Percentiles rank a stretch among this genome's conserved stretches.
Evolutionary conservation across 2,888 invertebrate genomes (phyloP).

Genomic region (Conomelus anceps): DNA sequence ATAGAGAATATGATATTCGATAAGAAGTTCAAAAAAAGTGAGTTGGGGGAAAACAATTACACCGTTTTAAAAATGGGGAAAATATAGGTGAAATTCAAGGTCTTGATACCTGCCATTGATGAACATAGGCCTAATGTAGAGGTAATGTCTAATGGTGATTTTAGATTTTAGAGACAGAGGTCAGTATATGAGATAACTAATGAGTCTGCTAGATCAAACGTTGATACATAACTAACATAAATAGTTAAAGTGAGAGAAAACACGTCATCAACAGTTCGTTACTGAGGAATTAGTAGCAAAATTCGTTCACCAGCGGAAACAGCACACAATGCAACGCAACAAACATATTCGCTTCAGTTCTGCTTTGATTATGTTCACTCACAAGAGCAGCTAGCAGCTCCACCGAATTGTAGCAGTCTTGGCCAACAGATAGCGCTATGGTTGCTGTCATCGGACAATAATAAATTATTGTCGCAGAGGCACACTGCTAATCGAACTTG

Average conservation of each 20-base stretch:
- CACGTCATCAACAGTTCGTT: neutral
- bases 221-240: neutral
- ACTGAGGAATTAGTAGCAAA: neutral
- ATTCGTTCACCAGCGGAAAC: conserved; percentile 4
- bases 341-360: conserved; percentile 1
- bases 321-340: conserved; percentile 5
- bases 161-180: neutral
- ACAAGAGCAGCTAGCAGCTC: conserved; percentile 20
- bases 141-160: neutral
- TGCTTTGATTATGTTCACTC: conserved; percentile 15
- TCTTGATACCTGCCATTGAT: neutral
- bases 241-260: neutral
- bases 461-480: too few species aligned
- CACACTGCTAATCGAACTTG: conserved; percentile 23
- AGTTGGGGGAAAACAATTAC: too few species aligned
- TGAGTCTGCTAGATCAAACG: neutral
- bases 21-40: too few species aligned
- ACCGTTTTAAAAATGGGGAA: too few species aligned
- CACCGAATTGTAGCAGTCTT: conserved; percentile 15
- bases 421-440: too few species aligned
- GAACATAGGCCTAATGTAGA: neutral
- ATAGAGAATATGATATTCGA: too few species aligned
- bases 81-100: neutral
- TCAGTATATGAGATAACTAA: neutral
- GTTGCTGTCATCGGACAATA: too few species aligned